phyloP scores from a whole-genome alignment of 1,140 invertebrate genomes.

The Cydia strobilella region DNA sequence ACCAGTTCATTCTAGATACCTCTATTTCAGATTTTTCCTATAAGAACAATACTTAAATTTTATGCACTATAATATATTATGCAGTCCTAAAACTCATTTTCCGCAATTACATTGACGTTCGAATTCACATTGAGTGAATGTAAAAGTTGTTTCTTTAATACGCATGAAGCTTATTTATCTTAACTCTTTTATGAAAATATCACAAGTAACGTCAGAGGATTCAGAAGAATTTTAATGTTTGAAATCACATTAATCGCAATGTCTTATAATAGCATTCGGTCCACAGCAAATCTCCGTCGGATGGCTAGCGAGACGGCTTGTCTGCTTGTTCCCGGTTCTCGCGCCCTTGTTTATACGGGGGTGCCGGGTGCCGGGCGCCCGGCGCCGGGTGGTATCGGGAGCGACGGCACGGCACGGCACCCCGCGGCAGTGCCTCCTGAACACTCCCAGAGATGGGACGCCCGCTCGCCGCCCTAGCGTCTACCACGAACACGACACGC shows the following conservation, averaged over 20 bases:
- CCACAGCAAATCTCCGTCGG: slow-evolving; percentile 44
- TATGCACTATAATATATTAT: too few species aligned
- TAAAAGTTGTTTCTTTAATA: too few species aligned
- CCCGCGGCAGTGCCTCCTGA: slow-evolving; percentile 72
- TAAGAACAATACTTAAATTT: too few species aligned
- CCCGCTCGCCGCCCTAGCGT: slow-evolving; percentile 45
- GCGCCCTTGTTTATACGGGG: slow-evolving; percentile 76
- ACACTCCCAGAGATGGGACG: slow-evolving; percentile 71
- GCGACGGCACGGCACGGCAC: slow-evolving; percentile 54
- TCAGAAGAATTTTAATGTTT: not conserved
- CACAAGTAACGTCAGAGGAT: not conserved
- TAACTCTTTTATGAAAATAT: too few species aligned
- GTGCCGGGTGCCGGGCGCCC: slow-evolving; percentile 63
- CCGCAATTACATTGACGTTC: too few species aligned
- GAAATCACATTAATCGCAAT: slow-evolving; percentile 56
- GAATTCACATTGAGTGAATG: too few species aligned
- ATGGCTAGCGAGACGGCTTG: slow-evolving; percentile 77
- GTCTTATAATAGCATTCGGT: slow-evolving; percentile 68
- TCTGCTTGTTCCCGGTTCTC: slow-evolving; percentile 73
- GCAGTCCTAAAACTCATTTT: too few species aligned
- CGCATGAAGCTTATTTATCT: too few species aligned
- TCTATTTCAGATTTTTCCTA: too few species aligned
- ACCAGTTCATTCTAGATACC: too few species aligned
- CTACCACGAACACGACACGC: slow-evolving; percentile 44
- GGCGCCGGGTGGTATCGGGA: slow-evolving; percentile 58